Percentiles rank a stretch among this genome's conserved stretches.
These are phyloP conservation scores for Hyperoplus lanceolatus DNA, from an alignment of 2,797 vertebrate species.

Conservation along the genomic window DNA sequence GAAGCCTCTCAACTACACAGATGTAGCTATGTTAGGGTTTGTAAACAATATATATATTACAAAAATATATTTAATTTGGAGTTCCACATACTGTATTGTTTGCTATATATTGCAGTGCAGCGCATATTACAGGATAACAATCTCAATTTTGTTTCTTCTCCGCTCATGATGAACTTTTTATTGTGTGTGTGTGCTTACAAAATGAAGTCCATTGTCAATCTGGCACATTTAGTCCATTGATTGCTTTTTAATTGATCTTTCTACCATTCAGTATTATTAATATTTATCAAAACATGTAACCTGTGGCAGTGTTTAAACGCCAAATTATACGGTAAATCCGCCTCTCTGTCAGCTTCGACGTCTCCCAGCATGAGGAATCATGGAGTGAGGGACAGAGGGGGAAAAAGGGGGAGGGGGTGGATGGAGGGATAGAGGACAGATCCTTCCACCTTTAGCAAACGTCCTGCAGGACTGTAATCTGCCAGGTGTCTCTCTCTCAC, in stretches of 20 bases:
- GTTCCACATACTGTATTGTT: not conserved
- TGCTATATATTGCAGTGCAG: not conserved
- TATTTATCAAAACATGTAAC: conserved; percentile 49
- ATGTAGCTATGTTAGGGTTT: not conserved
- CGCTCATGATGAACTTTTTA: not conserved
- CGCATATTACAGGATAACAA: not conserved
- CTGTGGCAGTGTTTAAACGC: conserved; percentile 55
- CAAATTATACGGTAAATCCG: conserved; percentile 46
- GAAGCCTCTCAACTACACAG: conserved; percentile 11
- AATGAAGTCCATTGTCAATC: conserved; percentile 10
- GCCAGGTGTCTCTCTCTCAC: conserved; percentile 83
- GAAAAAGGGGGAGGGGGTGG: conserved; percentile 6
- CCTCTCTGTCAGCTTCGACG: conserved; percentile 58
- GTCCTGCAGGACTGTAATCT: conserved; percentile 81
- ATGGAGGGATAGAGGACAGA: conserved; percentile 59
- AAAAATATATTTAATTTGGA: not conserved
- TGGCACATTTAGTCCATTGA: conserved; percentile 23
- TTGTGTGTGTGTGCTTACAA: not conserved
- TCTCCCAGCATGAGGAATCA: conserved; percentile 56
- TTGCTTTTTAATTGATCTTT: conserved; percentile 57
- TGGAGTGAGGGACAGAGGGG: conserved; percentile 27
- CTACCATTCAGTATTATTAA: conserved; percentile 24
- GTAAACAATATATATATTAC: not conserved
- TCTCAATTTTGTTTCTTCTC: not conserved
- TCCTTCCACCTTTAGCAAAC: conserved; percentile 77